phyloP scores from a whole-genome alignment of 2,113 vertebrate species.

The Gnathonemus longibarbis region DNA sequence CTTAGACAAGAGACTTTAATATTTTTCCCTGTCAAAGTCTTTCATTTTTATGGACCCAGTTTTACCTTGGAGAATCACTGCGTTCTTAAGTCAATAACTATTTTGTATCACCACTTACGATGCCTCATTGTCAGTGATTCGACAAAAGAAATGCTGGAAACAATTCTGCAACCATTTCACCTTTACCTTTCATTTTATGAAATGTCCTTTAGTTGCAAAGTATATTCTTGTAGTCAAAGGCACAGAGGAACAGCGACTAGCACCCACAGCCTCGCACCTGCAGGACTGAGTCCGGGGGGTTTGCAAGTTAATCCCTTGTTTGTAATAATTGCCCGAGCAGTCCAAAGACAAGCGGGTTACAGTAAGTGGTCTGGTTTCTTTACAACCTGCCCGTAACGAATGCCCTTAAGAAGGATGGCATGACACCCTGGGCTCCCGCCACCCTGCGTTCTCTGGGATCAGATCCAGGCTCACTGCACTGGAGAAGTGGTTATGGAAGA shows the following conservation, averaged over 20 bases:
- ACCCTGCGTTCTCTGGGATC: neutral
- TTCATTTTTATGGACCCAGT: neutral
- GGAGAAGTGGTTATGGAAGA: neutral
- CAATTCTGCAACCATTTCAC: neutral
- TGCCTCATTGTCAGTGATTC: neutral
- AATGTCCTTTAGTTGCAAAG: neutral
- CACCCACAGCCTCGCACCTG: neutral
- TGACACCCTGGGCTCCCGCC: neutral
- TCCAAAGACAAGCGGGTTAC: neutral
- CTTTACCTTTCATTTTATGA: neutral
- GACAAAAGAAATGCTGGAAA: neutral
- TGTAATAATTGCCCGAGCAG: neutral
- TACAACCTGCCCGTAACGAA: neutral
- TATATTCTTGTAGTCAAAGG: neutral
- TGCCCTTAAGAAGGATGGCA: neutral
- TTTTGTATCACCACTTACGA: neutral
- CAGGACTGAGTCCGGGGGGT: neutral
- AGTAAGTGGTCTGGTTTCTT: neutral
- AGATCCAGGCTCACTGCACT: neutral
- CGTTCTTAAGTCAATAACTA: neutral
- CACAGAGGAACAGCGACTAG: neutral
- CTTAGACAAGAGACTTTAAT: neutral
- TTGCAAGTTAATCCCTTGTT: neutral
- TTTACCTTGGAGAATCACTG: neutral
- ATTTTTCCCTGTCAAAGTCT: neutral